Conservation (phyloP, 2,888 invertebrate species). For the Dasypogon diadema region DNA sequence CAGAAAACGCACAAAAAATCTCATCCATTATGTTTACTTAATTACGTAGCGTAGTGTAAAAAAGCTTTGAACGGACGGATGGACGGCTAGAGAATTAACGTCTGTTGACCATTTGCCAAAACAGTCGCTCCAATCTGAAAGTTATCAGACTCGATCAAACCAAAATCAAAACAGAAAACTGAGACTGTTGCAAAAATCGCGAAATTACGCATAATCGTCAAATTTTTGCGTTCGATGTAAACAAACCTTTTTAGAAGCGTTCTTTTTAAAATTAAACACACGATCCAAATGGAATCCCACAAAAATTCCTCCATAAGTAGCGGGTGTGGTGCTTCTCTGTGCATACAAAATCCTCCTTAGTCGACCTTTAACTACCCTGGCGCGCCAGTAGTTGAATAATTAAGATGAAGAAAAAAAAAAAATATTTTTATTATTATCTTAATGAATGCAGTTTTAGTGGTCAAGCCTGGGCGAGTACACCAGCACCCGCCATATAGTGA, state of each 20-base stretch:
- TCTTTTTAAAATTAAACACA: constrained; percentile 20
- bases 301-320: constrained; percentile 26
- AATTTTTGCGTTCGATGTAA: neutral
- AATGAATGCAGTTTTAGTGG: constrained; percentile 41
- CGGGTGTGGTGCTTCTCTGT: constrained; percentile 33
- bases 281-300: neutral
- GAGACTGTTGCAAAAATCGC: neutral
- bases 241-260: constrained; percentile 32
- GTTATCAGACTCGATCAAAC: neutral
- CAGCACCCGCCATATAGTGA: neutral
- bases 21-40: no score
- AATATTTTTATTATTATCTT: constrained; percentile 5
- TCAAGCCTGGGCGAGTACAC: constrained; percentile 9
- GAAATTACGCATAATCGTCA: neutral
- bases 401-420: neutral
- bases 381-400: constrained; percentile 14
- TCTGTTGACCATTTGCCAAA: neutral
- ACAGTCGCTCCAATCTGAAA: no score
- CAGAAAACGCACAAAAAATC: no score
- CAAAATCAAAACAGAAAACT: neutral
- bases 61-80: no score
- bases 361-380: neutral
- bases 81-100: neutral
- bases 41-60: no score
- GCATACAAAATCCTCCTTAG: constrained; percentile 9